phyloP scores from a whole-genome alignment of 2,113 vertebrate species.

The Nothocercus julius region DNA sequence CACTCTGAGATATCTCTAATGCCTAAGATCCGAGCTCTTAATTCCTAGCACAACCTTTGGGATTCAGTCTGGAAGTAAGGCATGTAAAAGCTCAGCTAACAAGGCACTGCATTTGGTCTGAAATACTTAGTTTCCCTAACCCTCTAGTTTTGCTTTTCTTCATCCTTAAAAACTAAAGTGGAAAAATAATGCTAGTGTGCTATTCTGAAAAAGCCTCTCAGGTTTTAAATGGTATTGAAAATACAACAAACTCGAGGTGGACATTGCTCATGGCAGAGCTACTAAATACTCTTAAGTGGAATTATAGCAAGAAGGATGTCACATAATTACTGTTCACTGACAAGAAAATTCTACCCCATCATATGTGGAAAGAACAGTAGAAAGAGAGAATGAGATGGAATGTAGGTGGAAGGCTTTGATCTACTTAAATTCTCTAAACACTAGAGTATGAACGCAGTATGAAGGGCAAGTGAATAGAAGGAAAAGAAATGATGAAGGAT shows the following conservation, averaged over 20 bases:
- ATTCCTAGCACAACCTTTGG: neutral
- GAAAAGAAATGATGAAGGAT: neutral
- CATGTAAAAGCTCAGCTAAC: neutral
- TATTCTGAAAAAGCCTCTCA: neutral
- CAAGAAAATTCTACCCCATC: slow-evolving; percentile 59
- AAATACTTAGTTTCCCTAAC: neutral
- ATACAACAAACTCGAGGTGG: neutral
- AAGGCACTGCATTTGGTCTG: neutral
- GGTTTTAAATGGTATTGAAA: neutral
- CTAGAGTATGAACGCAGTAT: neutral
- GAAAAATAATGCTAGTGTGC: neutral
- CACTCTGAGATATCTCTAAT: neutral
- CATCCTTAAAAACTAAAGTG: neutral
- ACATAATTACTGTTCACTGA: slow-evolving; percentile 14
- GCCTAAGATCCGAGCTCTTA: neutral
- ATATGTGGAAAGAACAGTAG: neutral
- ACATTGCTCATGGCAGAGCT: neutral
- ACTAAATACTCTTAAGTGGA: neutral
- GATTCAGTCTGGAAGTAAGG: neutral
- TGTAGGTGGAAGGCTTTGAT: slow-evolving; percentile 49
- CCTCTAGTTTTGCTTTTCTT: neutral
- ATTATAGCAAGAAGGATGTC: slow-evolving; percentile 6
- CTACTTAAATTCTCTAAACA: slow-evolving; percentile 13
- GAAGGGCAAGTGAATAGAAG: slow-evolving; percentile 1
- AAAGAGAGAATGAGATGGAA: neutral